phyloP scores from a whole-genome alignment of 2,113 vertebrate genomes.

The Tinamus guttatus region DNA sequence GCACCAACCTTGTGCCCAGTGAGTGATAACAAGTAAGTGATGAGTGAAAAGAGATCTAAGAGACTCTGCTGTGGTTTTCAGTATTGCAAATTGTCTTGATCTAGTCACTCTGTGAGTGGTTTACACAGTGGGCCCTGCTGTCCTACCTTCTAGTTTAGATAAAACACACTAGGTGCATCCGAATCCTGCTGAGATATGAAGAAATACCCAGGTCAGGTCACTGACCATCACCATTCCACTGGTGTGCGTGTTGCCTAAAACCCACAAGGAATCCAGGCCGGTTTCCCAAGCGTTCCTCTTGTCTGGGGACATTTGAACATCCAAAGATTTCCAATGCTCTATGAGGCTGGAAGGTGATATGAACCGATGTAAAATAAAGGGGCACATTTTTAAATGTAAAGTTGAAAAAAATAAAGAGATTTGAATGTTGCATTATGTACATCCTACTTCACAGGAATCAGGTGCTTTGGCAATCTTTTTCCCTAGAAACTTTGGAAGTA shows the following conservation, averaged over 20 bases:
- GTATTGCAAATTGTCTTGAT: background rate
- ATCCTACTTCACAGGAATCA: too few relatives aligned
- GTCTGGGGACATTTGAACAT: too few relatives aligned
- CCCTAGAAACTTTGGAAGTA: background rate
- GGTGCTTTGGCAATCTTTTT: background rate
- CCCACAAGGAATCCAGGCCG: background rate
- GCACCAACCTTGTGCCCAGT: background rate
- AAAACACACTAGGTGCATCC: background rate
- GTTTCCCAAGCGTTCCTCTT: too few relatives aligned
- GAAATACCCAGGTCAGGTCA: background rate
- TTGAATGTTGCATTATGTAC: too few relatives aligned
- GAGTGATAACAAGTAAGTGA: background rate
- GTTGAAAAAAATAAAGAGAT: too few relatives aligned
- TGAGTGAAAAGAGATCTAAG: background rate
- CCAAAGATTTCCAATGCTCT: too few relatives aligned
- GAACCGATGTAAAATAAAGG: too few relatives aligned
- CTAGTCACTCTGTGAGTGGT: background rate
- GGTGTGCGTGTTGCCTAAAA: background rate
- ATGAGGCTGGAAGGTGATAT: too few relatives aligned
- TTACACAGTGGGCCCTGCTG: background rate
- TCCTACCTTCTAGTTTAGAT: background rate
- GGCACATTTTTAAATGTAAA: too few relatives aligned
- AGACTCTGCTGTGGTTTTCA: background rate
- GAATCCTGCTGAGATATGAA: background rate
- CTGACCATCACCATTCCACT: background rate